phyloP scores from a whole-genome alignment of 2,113 vertebrate genomes.

The Onychostruthus taczanowskii region DNA sequence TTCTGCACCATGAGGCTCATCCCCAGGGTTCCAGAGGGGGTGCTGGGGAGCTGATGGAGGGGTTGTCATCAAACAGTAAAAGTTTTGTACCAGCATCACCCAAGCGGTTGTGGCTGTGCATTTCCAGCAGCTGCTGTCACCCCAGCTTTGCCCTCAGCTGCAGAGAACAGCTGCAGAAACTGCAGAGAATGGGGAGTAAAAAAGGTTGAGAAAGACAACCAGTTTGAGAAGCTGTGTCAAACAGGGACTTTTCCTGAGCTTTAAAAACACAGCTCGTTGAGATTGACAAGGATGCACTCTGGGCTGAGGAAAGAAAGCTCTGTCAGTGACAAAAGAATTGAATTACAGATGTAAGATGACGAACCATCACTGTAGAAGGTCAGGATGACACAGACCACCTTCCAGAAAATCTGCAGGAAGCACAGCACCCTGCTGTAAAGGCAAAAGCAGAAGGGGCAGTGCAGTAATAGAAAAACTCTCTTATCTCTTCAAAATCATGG shows the following conservation, averaged over 20 bases:
- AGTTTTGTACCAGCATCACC: neutral
- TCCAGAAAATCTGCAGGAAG: constrained; percentile 15
- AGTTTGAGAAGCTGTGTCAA: neutral
- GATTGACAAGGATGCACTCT: neutral
- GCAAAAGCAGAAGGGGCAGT: neutral
- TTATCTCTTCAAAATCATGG: constrained; percentile 2
- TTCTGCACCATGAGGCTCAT: neutral
- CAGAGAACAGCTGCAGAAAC: neutral
- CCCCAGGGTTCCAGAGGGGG: neutral
- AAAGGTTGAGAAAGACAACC: neutral
- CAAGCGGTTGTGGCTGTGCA: neutral
- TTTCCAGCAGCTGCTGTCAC: neutral
- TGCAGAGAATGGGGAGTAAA: neutral
- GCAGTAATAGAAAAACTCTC: neutral
- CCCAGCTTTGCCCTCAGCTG: neutral
- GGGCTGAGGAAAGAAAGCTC: neutral
- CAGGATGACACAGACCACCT: neutral
- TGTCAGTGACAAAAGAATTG: neutral
- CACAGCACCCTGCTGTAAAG: neutral
- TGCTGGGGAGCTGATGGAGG: neutral
- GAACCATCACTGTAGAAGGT: neutral
- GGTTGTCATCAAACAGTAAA: neutral
- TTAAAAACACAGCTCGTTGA: neutral
- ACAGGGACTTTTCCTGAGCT: neutral
- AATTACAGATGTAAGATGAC: neutral